These are phyloP conservation scores for Guaruba guarouba DNA, from an alignment of 2,113 vertebrate genomes.

Conservation along the genomic window DNA sequence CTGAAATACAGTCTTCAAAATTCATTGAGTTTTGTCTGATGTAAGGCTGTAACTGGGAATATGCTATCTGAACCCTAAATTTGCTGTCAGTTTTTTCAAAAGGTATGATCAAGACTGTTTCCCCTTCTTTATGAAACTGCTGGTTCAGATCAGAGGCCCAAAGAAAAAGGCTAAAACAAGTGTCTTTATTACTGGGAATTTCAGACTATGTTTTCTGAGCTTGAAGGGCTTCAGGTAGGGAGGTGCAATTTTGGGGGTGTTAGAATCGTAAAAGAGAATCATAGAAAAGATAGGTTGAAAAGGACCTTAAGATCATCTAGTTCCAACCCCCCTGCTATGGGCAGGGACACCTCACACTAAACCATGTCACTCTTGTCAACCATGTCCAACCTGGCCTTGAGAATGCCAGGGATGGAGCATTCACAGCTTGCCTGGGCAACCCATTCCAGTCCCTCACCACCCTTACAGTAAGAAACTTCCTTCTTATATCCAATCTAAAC, in stretches of 20 bases:
- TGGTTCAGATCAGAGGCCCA: not conserved
- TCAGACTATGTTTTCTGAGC: not conserved
- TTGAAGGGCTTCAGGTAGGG: not conserved
- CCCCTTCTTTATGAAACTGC: not conserved
- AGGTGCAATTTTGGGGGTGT: not conserved
- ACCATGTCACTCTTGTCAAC: no score
- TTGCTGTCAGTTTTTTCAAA: not conserved
- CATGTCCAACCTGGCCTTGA: no score
- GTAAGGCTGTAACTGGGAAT: not conserved
- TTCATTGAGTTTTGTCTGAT: not conserved
- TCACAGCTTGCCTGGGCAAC: no score
- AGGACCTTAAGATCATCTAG: no score
- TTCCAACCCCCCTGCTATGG: no score
- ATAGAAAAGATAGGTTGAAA: no score
- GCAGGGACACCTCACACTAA: no score
- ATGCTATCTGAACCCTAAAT: not conserved
- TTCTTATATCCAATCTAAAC: no score
- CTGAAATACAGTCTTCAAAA: not conserved
- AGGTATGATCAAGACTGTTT: not conserved
- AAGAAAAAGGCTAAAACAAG: not conserved
- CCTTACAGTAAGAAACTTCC: no score
- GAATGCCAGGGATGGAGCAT: no score
- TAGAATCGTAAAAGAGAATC: no score
- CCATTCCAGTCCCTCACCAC: no score
- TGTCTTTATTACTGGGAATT: not conserved